phyloP scores from a whole-genome alignment of 2,888 invertebrate species.

The Cephus nigrinus region DNA sequence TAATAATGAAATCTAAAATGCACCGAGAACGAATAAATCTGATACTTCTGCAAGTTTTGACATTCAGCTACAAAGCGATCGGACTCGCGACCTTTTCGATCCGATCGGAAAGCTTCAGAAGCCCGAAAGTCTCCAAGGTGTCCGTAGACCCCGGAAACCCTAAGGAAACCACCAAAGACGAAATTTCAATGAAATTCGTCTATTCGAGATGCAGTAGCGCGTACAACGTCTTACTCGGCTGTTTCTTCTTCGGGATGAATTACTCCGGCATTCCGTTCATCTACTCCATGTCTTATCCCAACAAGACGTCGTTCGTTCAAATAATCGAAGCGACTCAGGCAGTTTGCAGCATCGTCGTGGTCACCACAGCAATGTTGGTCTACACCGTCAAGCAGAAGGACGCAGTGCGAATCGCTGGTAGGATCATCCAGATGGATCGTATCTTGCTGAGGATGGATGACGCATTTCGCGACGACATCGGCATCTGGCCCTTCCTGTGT shows the following conservation, averaged over 20 bases:
- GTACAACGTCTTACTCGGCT: slow-evolving; percentile 28
- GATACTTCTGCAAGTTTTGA: not conserved
- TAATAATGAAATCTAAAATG: not conserved
- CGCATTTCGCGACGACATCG: not conserved
- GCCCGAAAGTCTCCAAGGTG: not conserved
- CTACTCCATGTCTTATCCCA: not conserved
- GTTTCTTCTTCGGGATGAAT: slow-evolving; percentile 3
- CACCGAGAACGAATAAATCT: not conserved
- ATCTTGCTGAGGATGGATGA: not conserved
- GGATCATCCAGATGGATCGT: slow-evolving; percentile 10
- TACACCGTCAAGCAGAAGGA: slow-evolving; percentile 24
- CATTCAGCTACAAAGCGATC: not conserved
- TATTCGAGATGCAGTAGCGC: slow-evolving; percentile 15
- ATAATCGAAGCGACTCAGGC: slow-evolving; percentile 22
- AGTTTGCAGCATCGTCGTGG: slow-evolving; percentile 9
- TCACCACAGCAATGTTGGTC: slow-evolving; percentile 15
- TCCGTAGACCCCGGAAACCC: not conserved
- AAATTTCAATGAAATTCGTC: slow-evolving; percentile 13
- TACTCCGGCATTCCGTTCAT: slow-evolving; percentile 12
- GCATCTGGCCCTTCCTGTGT: not conserved
- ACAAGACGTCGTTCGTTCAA: slow-evolving; percentile 14
- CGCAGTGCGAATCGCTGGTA: slow-evolving; percentile 22
- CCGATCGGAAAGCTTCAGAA: not conserved
- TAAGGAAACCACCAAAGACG: not conserved
- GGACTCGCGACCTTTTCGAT: not conserved